Percentiles rank a stretch among this genome's conserved stretches.
phyloP scores from a whole-genome alignment of 2,113 vertebrate species.

The Platysteira castanea region DNA sequence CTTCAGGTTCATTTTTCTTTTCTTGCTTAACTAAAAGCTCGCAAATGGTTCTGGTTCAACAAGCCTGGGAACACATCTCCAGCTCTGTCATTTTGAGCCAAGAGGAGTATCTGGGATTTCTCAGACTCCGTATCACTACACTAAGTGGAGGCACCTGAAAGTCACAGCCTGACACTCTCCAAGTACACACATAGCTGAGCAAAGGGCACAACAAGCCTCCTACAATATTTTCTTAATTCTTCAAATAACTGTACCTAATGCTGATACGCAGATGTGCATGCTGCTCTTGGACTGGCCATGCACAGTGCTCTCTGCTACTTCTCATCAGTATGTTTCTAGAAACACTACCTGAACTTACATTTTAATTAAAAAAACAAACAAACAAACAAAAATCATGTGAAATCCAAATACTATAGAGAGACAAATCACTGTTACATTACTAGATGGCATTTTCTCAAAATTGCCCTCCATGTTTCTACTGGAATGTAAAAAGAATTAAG shows the following conservation, averaged over 20 bases:
- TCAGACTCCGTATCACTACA: neutral
- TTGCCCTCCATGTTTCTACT: neutral
- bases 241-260: neutral
- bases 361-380: neutral
- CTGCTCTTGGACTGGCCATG: neutral
- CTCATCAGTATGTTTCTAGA: neutral
- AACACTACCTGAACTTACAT: neutral
- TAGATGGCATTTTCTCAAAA: neutral
- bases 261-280: neutral
- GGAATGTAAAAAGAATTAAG: neutral
- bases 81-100: neutral
- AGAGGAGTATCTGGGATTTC: neutral
- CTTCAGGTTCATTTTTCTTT: neutral
- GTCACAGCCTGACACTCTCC: neutral
- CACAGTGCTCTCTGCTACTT: neutral
- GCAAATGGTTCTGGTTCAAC: neutral
- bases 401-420: neutral
- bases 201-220: neutral
- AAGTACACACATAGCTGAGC: neutral
- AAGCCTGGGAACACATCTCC: neutral
- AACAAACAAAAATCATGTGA: neutral
- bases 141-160: neutral
- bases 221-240: neutral
- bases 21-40: neutral
- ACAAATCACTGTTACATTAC: neutral